Base-by-base conservation (phyloP, 2,113 vertebrate species). In the Xyliphius kryptos region DNA sequence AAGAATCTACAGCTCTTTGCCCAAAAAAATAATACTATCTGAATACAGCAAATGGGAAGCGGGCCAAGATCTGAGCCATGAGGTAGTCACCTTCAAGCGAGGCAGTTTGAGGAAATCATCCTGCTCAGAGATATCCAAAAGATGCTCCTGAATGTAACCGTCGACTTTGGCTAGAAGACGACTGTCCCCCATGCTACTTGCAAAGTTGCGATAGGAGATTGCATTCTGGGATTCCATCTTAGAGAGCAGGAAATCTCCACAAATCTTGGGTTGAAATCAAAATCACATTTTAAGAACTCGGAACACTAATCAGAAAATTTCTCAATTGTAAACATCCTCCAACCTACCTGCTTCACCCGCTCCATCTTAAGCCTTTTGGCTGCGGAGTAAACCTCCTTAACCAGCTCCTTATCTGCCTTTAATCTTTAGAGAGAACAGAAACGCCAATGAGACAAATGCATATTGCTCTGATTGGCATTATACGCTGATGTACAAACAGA, bases 31-130 rank as follows among this genome's bases (percentile, higher is more conserved):
- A 41, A 41, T 41, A 41, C 37, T 38, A 46, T 46, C 12, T 2
- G 43, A 46, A n/a, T n/a, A 6, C 6, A 13, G 43, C 12, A n/a
- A n/a, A 13, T n/a, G 14, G 6, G 3, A 4, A 14, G 14, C 6
- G n/a, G n/a, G n/a, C 22, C 3, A 6, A 11, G 9, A 40, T 11
- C 5, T 5, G 14, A 44, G 3, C 19, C 21, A 17, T 32, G 26
- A 11, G 10, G 7, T 16, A 11, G 75, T 79, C 62, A 95, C 96
- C 91, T 99, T 97, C 82, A 99, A 87, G 48, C 96, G 88, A 71
- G 96, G 95, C 55, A 99, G 91, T 83, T 97, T 99, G 66, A 99
- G 93, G 77, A 99, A 98, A 77, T 97, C 93, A 22, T 98, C 96
- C 76, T 99, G 94, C 80, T 96, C 92, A 15, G 93, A 96, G 67